Conservation (phyloP, 2,797 vertebrate species). For the Rhynchonycteris naso region DNA sequence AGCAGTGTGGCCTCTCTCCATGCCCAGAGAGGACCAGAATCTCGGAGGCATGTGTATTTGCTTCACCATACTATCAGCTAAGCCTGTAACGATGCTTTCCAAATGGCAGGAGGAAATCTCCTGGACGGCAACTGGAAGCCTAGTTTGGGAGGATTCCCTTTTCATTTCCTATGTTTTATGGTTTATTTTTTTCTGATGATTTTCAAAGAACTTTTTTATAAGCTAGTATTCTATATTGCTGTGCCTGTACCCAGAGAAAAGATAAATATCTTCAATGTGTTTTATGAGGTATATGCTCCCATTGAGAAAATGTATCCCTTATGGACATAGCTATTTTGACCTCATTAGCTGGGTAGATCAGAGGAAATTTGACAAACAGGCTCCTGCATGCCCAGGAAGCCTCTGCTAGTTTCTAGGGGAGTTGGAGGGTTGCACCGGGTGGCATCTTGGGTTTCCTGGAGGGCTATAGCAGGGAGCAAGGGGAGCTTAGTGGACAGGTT, state of each 20-base stretch:
- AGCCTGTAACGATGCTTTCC: constrained; percentile 65
- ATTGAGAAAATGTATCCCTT: constrained; percentile 80
- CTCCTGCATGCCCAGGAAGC: constrained; percentile 25
- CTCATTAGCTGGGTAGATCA: constrained; percentile 79
- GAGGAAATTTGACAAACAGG: constrained; percentile 71
- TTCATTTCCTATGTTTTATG: constrained; percentile 79
- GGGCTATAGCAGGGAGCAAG: constrained; percentile 15
- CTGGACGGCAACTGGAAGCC: not conserved
- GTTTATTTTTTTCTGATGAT: constrained; percentile 64
- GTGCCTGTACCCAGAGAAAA: constrained; percentile 72
- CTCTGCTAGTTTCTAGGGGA: constrained; percentile 58
- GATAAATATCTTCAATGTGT: constrained; percentile 81
- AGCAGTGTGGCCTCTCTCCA: not conserved
- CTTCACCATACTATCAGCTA: not conserved
- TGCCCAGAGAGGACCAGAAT: not conserved
- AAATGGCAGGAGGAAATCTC: constrained; percentile 53
- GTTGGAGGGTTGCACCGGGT: constrained; percentile 21
- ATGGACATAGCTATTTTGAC: constrained; percentile 74
- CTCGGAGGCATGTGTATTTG: constrained; percentile 23
- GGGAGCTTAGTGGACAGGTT: constrained; percentile 39
- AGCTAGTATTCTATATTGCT: constrained; percentile 78
- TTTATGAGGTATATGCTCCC: constrained; percentile 70
- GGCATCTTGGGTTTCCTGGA: constrained; percentile 65
- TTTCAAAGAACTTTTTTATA: constrained; percentile 80
- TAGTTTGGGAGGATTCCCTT: constrained; percentile 76